A percentile compares a stretch with the other conserved stretches of the same genome.
These are phyloP conservation scores for Bombus confusus DNA, from an alignment of 1,140 invertebrate species.

Conservation along the genomic window DNA sequence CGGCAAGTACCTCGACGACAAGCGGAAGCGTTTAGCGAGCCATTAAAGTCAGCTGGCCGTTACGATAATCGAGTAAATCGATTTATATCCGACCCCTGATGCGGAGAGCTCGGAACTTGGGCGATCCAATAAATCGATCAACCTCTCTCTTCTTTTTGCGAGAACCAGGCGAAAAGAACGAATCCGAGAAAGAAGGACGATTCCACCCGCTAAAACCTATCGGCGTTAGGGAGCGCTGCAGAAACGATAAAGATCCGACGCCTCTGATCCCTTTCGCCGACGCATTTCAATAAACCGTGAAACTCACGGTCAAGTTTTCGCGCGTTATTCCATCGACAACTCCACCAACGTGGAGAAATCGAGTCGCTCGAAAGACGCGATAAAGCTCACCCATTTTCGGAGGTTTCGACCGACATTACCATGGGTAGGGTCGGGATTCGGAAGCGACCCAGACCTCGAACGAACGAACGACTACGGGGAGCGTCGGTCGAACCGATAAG, in stretches of 20 bases:
- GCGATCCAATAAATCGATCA: conserved; percentile 42
- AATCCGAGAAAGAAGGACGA: not conserved
- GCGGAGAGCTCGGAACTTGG: not conserved
- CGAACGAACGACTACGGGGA: not conserved
- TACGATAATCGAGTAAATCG: conserved; percentile 52
- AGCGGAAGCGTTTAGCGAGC: conserved; percentile 45
- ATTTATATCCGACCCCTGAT: conserved; percentile 41
- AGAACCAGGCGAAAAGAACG: too few relatives aligned
- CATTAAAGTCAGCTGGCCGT: conserved; percentile 55
- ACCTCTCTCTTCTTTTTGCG: not conserved
- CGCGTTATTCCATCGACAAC: conserved; percentile 27
- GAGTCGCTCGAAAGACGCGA: not conserved
- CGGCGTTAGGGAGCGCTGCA: not conserved
- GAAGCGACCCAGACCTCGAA: conserved; percentile 13
- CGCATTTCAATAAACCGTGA: conserved; percentile 77
- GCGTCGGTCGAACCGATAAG: conserved; percentile 13
- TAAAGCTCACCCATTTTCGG: not conserved
- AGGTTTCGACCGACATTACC: not conserved
- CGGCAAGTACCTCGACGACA: conserved; percentile 20
- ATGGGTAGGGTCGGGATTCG: not conserved
- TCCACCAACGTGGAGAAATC: too few relatives aligned
- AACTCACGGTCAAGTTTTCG: conserved; percentile 69
- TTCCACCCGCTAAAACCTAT: not conserved
- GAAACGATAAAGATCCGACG: conserved; percentile 28
- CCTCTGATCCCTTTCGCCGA: conserved; percentile 27